phyloP scores from a whole-genome alignment of 2,888 invertebrate genomes.

The Eristalis pertinax region DNA sequence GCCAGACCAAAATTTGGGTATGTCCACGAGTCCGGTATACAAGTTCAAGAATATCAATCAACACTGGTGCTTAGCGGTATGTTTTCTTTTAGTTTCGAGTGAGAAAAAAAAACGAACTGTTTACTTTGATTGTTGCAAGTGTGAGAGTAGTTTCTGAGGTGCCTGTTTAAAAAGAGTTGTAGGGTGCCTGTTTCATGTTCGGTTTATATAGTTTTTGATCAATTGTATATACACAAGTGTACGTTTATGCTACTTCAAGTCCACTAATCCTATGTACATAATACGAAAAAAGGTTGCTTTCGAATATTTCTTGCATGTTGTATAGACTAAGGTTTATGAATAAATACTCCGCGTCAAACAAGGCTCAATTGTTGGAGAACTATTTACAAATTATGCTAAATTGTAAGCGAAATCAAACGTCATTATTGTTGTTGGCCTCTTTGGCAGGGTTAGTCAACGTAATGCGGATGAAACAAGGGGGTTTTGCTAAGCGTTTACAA shows the following conservation, averaged over 20 bases:
- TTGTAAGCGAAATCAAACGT: constrained; percentile 34
- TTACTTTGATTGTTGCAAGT: constrained; percentile 64
- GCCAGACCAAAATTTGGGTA: constrained; percentile 40
- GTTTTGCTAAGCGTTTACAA: constrained; percentile 54
- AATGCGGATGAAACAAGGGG: constrained; percentile 12
- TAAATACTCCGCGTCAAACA: constrained; percentile 22
- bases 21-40: constrained; percentile 40
- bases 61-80: constrained; percentile 62
- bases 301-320: constrained; percentile 44
- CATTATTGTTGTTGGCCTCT: not conserved
- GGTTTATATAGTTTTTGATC: not conserved
- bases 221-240: constrained; percentile 6
- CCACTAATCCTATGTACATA: constrained; percentile 42
- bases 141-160: constrained; percentile 57
- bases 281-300: constrained; percentile 52
- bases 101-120: constrained; percentile 35
- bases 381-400: constrained; percentile 68
- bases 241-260: not conserved
- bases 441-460: constrained; percentile 2
- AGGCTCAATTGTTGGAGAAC: constrained; percentile 2
- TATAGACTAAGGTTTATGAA: not conserved
- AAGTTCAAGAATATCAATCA: constrained; percentile 52
- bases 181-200: not conserved
- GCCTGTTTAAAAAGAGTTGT: constrained; percentile 46
- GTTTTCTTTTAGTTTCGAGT: constrained; percentile 25